Evolutionary conservation across 2,113 vertebrate genomes (phyloP).

Genomic region (Neotoma lepida): DNA sequence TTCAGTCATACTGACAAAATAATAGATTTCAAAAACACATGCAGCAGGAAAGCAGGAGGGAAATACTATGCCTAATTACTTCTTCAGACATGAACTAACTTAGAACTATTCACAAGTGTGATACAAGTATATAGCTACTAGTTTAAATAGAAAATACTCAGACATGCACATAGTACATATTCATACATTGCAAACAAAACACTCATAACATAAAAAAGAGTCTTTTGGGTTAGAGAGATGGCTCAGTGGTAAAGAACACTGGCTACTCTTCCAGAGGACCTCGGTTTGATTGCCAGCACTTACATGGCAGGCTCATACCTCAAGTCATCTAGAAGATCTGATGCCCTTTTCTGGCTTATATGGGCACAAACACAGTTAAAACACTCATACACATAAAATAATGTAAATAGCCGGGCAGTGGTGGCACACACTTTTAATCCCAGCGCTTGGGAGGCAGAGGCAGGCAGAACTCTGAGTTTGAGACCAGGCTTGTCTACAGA

Average conservation of each 20-base stretch:
- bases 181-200: not conserved
- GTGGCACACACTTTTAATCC: not conserved
- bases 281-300: not conserved
- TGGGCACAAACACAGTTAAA: not conserved
- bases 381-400: not conserved
- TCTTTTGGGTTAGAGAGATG: not conserved
- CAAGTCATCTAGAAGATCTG: not conserved
- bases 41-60: not conserved
- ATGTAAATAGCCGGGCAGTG: not conserved
- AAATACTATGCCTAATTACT: conserved; percentile 11
- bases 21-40: conserved; percentile 42
- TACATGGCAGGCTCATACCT: not conserved
- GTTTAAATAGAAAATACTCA: conserved; percentile 13
- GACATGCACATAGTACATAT: not conserved
- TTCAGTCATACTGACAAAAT: not conserved
- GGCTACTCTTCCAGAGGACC: not conserved
- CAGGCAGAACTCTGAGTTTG: not conserved
- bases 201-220: not conserved
- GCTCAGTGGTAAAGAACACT: not conserved
- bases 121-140: conserved; percentile 14
- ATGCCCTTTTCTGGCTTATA: not conserved
- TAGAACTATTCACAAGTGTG: not conserved
- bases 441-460: not conserved
- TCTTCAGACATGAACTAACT: conserved; percentile 41
- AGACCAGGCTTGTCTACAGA: not conserved